Base-by-base conservation (phyloP, 2,113 vertebrate genomes). In the Oxygymnocypris stewartii region DNA sequence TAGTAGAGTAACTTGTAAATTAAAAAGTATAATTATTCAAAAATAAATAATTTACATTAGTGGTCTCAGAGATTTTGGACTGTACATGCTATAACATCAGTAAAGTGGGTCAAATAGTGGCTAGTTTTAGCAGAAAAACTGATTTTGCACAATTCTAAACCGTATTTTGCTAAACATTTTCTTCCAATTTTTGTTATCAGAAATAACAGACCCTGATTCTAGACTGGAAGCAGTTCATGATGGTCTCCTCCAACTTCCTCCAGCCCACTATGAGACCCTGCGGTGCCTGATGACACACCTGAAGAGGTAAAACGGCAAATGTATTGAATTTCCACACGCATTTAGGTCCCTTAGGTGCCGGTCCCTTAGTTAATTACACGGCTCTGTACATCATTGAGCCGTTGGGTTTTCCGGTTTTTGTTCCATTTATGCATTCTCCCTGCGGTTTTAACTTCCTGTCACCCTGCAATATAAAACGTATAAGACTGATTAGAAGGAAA, bases 221-320 rank as follows among this genome's bases (percentile, higher is more conserved):
- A 95, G 97, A 91, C 94, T 99, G 89, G 97, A 99, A 94, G 97
- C 96, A 0, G 92, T 99, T 89, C 97, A 99, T 4, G 97, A 99
- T 84, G 93, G 95, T 82, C 90, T 99, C 91, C 93, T 98, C 92
- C 93, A 97, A 90, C 96, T 99, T 88, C 98, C 98, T 28, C 97
- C 97, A 4, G 98, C 98, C 76, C 98, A 99, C 93, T 97, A 96
- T 0, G 98, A 99, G 94, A 99, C 98, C 18, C 96, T 99, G 65
- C 95, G 97, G 77, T 98, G 96, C 92, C 94, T 99, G 88, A 98
- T 99, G 96, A 97, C 96, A 91, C 98, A 99, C 90, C 96, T 99
- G 83, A 99, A 97, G 92, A 99, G 97, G 98, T 99, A 89, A 93
- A 94, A 83, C 59, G 71, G 67, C 5, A 1, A 3, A 49, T 25